Percentiles rank a stretch among this genome's conserved stretches.
phyloP scores from a whole-genome alignment of 2,888 invertebrate species.

The Yponomeuta malinellus region DNA sequence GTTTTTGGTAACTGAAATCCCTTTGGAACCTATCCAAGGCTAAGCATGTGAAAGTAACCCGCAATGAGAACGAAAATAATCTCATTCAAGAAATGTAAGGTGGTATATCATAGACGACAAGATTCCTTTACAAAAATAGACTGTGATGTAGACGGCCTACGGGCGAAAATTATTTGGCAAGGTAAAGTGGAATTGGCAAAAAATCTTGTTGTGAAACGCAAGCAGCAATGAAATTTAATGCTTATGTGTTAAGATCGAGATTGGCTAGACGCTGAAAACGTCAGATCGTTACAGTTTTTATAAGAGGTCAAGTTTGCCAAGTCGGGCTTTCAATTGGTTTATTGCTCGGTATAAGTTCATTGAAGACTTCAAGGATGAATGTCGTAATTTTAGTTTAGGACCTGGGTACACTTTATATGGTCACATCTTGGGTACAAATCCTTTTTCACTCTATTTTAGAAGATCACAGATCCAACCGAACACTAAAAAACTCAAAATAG shows the following conservation, averaged over 20 bases:
- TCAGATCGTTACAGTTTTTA: slow-evolving; percentile 38
- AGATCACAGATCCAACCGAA: too few relatives aligned
- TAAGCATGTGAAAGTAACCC: slow-evolving; percentile 50
- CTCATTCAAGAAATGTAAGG: slow-evolving; percentile 59
- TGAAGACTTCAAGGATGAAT: slow-evolving; percentile 3
- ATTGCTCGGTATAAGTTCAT: slow-evolving; percentile 24
- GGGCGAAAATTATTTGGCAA: neutral
- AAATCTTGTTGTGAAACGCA: slow-evolving; percentile 24
- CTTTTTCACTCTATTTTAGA: too few relatives aligned
- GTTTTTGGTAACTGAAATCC: slow-evolving; percentile 43
- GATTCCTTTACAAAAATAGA: neutral
- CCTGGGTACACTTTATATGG: neutral
- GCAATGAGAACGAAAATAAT: slow-evolving; percentile 60
- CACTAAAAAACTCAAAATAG: too few relatives aligned
- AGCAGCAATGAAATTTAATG: slow-evolving; percentile 1
- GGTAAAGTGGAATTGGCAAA: slow-evolving; percentile 13
- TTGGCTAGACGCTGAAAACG: slow-evolving; percentile 26
- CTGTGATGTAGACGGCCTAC: neutral
- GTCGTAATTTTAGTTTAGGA: neutral
- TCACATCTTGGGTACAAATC: too few relatives aligned
- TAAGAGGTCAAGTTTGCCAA: slow-evolving; percentile 55
- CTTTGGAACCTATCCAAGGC: slow-evolving; percentile 54
- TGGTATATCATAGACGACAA: slow-evolving; percentile 45
- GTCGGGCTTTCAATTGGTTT: slow-evolving; percentile 40
- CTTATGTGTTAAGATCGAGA: slow-evolving; percentile 9